phyloP scores from a whole-genome alignment of 2,888 invertebrate genomes.

The Anticlea derivata region DNA sequence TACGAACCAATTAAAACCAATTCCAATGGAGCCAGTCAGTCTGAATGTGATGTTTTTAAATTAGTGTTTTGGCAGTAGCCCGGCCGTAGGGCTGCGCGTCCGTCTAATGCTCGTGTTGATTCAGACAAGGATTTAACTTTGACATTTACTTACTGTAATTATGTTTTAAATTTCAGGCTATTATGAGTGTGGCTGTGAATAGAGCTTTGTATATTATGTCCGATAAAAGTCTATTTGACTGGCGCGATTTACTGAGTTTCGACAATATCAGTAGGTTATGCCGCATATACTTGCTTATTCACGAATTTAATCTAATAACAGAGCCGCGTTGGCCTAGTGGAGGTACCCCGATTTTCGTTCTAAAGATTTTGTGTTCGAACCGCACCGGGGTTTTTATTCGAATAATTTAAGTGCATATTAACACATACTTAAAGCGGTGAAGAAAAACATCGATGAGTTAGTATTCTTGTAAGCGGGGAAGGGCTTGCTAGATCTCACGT shows the following conservation, averaged over 20 bases:
- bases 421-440: no score
- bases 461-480: no score
- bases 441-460: no score
- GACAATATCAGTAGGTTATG: no score
- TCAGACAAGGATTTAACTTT: constrained; percentile 9
- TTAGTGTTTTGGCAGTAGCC: constrained; percentile 19
- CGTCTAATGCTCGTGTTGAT: constrained; percentile 1
- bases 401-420: no score
- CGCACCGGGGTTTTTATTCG: no score
- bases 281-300: no score
- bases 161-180: neutral
- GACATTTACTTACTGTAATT: neutral
- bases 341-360: no score
- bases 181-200: neutral
- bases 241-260: neutral
- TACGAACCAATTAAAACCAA: constrained; percentile 41
- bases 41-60: constrained; percentile 32
- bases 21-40: constrained; percentile 38
- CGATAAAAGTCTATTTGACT: neutral
- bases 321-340: no score
- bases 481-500: no score
- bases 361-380: no score
- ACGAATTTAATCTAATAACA: no score
- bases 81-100: constrained; percentile 7
- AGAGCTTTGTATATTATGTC: neutral